Percentiles rank a stretch among this genome's conserved stretches.
Conservation (phyloP, 1,140 invertebrate species). For the Probaryconus sp. region DNA sequence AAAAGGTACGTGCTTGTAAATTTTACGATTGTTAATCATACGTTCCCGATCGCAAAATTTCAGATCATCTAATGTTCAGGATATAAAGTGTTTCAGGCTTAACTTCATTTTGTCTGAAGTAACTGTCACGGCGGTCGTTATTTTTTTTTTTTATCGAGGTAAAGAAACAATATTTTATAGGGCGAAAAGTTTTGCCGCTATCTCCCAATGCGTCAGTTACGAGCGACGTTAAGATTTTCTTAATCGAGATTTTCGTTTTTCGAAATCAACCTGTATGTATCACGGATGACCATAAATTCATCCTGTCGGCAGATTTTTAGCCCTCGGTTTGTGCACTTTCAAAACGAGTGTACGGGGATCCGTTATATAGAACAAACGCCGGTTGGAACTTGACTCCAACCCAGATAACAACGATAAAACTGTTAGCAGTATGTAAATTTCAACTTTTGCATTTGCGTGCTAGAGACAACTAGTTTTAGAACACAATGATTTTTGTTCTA, state of each 20-base stretch:
- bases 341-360: constrained; percentile 15
- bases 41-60: no score
- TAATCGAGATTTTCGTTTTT: constrained; percentile 58
- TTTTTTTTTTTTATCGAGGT: no score
- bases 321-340: constrained; percentile 27
- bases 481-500: constrained; percentile 42
- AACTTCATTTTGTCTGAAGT: no score
- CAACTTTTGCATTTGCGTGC: constrained; percentile 53
- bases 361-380: constrained; percentile 47
- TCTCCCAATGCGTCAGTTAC: no score
- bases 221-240: no score
- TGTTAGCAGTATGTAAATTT: constrained; percentile 59
- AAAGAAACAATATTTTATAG: no score
- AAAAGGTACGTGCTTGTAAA: no score
- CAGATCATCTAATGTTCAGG: no score
- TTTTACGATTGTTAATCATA: no score
- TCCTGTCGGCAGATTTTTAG: constrained; percentile 38
- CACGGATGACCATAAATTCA: constrained; percentile 58
- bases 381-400: constrained; percentile 42
- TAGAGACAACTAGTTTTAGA: constrained; percentile 36
- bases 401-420: constrained; percentile 56
- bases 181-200: no score
- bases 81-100: no score
- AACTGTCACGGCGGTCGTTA: no score
- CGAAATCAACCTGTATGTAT: constrained; percentile 43